Evolutionary conservation across 2,113 vertebrate species (phyloP), one percentile per base, ranked within the genome.

Genomic region (Ptilonorhynchus violaceus): DNA sequence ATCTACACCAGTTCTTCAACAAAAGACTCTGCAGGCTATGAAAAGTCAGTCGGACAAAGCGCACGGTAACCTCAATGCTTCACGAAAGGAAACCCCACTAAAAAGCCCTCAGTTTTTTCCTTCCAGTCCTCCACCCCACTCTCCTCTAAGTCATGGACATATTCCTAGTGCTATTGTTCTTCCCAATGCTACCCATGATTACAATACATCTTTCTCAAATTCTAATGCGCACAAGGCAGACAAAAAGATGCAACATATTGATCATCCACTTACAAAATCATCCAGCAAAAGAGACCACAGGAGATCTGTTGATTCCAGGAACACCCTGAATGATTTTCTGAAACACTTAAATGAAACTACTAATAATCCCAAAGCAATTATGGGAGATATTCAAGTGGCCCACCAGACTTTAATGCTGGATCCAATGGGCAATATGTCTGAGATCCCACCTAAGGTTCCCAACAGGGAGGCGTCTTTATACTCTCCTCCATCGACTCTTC

Each of bases 131-230:
- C 98, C 99, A 14, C 98, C 99, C 13, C 99, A 99, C 74, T 99
- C 98, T 20, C 98, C 98, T 7, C 89, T 99, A 72, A 99, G 98
- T 88, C 99, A 99, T 0, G 98, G 99, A 47, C 99, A 99, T 73
- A 99, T 99, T 84, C 99, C 99, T 9, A 99, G 99, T 37, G 99
- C 99, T 4, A 99, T 99, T 8, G 99, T 99, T 58, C 98, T 99
- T 88, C 99, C 99, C 46, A 99, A 99, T 2, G 99, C 99, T 30
- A 99, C 99, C 37, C 99, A 99, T 8, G 99, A 99, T 83, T 98
- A 99, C 74, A 98, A 98, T 33, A 98, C 98, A 5, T 98, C 98
- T 11, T 99, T 99, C 90, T 98, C 98, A 69, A 98, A 98, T 93
- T 98, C 98, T 76, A 99, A 99, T 15, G 98, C 98, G 3, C 98